Evolutionary conservation across 2,888 invertebrate species (phyloP).

Genomic region (Yponomeuta evonymella): DNA sequence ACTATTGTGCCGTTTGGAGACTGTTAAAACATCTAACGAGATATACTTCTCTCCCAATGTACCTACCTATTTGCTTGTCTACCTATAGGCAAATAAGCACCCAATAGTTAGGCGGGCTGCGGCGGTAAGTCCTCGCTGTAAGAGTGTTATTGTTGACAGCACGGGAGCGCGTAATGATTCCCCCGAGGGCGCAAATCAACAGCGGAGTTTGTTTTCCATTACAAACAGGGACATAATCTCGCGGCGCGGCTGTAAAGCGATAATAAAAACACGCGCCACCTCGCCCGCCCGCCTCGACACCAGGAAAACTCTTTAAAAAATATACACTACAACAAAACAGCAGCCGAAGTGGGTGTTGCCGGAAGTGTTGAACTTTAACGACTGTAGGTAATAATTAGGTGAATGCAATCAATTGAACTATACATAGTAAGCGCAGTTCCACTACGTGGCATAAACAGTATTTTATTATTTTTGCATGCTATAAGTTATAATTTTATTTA

Average conservation of each 20-base stretch:
- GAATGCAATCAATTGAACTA: too few relatives aligned
- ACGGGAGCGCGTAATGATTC: slow-evolving; percentile 10
- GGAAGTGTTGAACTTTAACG: not conserved
- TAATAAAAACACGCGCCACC: slow-evolving; percentile 18
- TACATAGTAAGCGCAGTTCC: too few relatives aligned
- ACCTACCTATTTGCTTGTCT: not conserved
- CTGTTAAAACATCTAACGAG: too few relatives aligned
- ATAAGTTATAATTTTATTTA: too few relatives aligned
- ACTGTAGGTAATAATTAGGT: too few relatives aligned
- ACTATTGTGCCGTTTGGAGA: too few relatives aligned
- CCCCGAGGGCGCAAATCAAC: slow-evolving; percentile 14
- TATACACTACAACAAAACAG: not conserved
- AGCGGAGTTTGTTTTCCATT: slow-evolving; percentile 13
- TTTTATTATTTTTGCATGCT: too few relatives aligned
- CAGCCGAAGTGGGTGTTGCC: not conserved
- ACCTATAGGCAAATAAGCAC: not conserved
- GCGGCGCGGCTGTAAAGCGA: slow-evolving; percentile 18
- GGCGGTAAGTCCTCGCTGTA: not conserved
- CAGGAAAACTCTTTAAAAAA: slow-evolving; percentile 3
- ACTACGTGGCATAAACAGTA: too few relatives aligned
- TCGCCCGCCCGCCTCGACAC: not conserved
- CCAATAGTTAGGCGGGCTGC: not conserved
- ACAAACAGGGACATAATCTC: slow-evolving; percentile 14
- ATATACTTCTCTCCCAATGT: too few relatives aligned
- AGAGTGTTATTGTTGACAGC: slow-evolving; percentile 12